A percentile compares a stretch with the other conserved stretches of the same genome.
Evolutionary conservation across 2,888 invertebrate genomes (phyloP).

Genomic region (Oscheius sp.): DNA sequence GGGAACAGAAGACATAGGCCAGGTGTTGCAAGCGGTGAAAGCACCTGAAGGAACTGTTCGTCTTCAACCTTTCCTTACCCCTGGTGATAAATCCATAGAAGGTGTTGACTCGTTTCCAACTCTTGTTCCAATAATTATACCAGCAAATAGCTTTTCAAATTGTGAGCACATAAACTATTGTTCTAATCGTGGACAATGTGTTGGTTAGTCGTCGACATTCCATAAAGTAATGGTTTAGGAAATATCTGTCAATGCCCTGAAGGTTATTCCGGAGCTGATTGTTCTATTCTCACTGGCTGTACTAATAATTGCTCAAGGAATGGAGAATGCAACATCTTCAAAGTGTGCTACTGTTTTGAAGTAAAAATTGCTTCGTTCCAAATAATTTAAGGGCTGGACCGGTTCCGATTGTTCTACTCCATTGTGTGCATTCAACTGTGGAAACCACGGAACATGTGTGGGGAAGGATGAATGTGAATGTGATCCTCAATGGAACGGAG

Average conservation of each 20-base stretch:
- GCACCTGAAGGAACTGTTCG: constrained; percentile 16
- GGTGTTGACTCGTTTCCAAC: neutral
- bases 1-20: constrained; percentile 22
- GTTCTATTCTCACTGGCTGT: constrained; percentile 40
- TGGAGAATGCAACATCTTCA: constrained; percentile 46
- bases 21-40: neutral
- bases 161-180: constrained; percentile 47
- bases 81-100: neutral
- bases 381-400: constrained; percentile 45
- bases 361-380: neutral
- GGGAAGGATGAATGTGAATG: constrained; percentile 49
- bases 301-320: constrained; percentile 38
- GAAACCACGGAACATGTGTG: constrained; percentile 46
- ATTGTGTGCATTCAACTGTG: constrained; percentile 45
- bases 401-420: constrained; percentile 47
- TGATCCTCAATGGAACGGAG: constrained; percentile 37
- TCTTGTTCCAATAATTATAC: neutral
- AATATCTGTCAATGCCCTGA: constrained; percentile 41
- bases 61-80: neutral
- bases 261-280: constrained; percentile 46
- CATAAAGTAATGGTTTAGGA: constrained; percentile 12
- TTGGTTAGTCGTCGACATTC: constrained; percentile 1
- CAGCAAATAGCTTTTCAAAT: neutral
- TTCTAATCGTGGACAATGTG: constrained; percentile 39
- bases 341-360: constrained; percentile 43